A percentile compares a stretch with the other conserved stretches of the same genome.
phyloP scores from a whole-genome alignment of 2,113 vertebrate genomes.

The Hassar affinis region DNA sequence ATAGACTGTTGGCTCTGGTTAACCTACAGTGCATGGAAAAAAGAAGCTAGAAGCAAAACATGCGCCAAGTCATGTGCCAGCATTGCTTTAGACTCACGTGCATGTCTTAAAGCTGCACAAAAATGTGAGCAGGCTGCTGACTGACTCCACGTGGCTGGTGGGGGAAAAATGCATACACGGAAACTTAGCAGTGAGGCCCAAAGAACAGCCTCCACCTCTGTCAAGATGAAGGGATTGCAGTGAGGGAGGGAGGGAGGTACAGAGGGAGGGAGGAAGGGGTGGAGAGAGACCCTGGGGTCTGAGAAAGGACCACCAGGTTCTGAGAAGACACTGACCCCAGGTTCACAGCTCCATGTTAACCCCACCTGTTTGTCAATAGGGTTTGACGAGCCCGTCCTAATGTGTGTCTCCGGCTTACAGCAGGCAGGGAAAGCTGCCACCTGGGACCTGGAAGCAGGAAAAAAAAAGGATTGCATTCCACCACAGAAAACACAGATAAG shows the following conservation, averaged over 20 bases:
- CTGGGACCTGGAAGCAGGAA: constrained; percentile 34
- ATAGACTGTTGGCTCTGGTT: not conserved
- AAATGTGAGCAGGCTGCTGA: constrained; percentile 16
- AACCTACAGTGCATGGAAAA: not conserved
- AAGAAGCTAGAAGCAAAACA: not conserved
- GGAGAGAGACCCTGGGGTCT: not conserved
- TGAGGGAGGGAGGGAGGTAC: not conserved
- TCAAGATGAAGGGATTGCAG: not conserved
- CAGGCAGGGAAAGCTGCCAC: constrained; percentile 22
- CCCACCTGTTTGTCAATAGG: constrained; percentile 43
- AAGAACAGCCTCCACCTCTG: constrained; percentile 1
- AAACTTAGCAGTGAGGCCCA: not conserved
- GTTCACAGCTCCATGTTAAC: constrained; percentile 29
- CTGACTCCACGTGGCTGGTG: constrained; percentile 19
- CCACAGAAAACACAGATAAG: constrained; percentile 41
- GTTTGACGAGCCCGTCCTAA: constrained; percentile 20
- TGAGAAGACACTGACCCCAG: constrained; percentile 17
- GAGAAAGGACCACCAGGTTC: constrained; percentile 24
- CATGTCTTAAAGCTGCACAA: not conserved
- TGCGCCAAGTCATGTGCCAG: constrained; percentile 12
- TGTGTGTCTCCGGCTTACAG: constrained; percentile 4
- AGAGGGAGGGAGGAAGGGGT: no score
- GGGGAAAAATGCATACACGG: no score
- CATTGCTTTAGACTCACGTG: constrained; percentile 4
- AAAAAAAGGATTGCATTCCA: constrained; percentile 30